phyloP scores from a whole-genome alignment of 2,797 vertebrate species.

The Pteronotus mesoamericanus region DNA sequence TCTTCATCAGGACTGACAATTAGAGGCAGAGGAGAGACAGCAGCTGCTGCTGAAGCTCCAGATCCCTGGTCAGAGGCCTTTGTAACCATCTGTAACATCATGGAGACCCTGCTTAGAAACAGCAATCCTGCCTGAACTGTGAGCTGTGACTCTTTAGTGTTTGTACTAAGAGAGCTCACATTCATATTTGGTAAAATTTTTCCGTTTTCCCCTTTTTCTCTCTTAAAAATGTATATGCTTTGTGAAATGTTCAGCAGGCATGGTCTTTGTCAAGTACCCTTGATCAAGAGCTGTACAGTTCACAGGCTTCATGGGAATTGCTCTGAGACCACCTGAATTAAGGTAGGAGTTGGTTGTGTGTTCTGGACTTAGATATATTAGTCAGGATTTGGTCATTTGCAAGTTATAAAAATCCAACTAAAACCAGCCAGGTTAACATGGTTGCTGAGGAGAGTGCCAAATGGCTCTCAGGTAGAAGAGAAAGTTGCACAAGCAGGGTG shows the following conservation, averaged over 20 bases:
- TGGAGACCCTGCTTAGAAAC: background rate
- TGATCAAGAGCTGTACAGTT: background rate
- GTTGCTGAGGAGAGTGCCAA: background rate
- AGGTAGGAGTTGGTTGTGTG: background rate
- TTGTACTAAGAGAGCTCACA: background rate
- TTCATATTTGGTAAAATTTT: background rate
- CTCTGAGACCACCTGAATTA: background rate
- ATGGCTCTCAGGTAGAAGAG: background rate
- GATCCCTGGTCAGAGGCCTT: background rate
- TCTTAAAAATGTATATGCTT: background rate
- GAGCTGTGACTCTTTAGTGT: background rate
- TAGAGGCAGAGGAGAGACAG: background rate
- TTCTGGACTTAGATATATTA: background rate
- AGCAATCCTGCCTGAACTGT: background rate
- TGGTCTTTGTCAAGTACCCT: background rate
- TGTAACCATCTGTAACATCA: background rate
- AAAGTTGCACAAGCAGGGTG: background rate
- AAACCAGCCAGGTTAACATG: background rate
- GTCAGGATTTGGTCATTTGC: background rate
- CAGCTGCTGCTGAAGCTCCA: background rate
- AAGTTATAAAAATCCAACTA: background rate
- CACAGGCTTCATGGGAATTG: accelerated
- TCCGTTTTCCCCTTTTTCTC: background rate
- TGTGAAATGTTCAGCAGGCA: background rate
- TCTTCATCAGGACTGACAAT: background rate